Conservation (phyloP, 1,140 invertebrate genomes). For the Nephila pilipes region DNA sequence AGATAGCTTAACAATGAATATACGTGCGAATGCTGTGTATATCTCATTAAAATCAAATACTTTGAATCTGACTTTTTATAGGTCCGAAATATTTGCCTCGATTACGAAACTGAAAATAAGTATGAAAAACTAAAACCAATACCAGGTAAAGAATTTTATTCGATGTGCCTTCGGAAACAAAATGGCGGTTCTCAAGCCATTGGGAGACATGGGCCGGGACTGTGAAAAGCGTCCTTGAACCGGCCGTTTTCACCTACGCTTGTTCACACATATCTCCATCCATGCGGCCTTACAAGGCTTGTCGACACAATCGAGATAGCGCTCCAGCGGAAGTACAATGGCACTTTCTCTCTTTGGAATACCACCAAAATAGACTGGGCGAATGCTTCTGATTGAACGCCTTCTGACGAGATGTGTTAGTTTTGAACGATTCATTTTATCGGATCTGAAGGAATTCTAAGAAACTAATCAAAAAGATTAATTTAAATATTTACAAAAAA, state of each 20-base stretch:
- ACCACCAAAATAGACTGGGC: neutral
- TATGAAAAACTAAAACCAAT: too few relatives aligned
- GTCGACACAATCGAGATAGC: neutral
- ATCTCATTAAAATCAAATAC: too few relatives aligned
- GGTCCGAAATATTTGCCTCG: too few relatives aligned
- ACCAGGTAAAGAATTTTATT: too few relatives aligned
- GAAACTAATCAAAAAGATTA: too few relatives aligned
- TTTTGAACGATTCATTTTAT: too few relatives aligned
- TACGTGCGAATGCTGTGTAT: too few relatives aligned
- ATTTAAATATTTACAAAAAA: too few relatives aligned
- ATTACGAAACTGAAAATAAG: too few relatives aligned
- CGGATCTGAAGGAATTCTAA: too few relatives aligned
- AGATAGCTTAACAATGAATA: too few relatives aligned
- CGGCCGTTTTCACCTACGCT: conserved; percentile 55
- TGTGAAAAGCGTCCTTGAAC: conserved; percentile 50
- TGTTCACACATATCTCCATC: conserved; percentile 36
- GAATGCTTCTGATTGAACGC: neutral
- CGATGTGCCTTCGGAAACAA: neutral
- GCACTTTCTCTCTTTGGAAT: conserved; percentile 2
- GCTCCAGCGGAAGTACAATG: conserved; percentile 45
- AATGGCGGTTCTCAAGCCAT: neutral
- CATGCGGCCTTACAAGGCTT: conserved; percentile 57
- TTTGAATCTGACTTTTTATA: too few relatives aligned
- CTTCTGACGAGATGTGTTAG: neutral
- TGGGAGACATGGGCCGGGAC: neutral